Percentiles rank a stretch among this genome's conserved stretches.
These are phyloP conservation scores for Phortica magna DNA, from an alignment of 2,888 invertebrate genomes.

Conservation along the genomic window DNA sequence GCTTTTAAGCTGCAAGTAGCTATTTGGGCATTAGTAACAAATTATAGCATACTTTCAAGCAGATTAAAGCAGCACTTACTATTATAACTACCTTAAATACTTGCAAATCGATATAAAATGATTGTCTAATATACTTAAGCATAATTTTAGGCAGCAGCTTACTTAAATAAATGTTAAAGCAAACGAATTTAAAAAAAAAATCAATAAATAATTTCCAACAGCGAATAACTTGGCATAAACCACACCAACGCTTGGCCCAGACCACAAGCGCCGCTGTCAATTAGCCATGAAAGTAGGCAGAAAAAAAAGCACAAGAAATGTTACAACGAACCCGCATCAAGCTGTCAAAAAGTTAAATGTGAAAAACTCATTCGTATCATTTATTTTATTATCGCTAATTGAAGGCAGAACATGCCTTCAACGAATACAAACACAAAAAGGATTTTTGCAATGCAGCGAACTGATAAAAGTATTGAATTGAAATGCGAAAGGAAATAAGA, in stretches of 20 bases:
- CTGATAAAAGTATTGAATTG: slow-evolving; percentile 30
- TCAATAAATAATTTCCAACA: slow-evolving; percentile 8
- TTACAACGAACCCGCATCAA: slow-evolving; percentile 63
- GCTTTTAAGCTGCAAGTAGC: too few relatives aligned
- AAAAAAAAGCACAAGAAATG: not conserved
- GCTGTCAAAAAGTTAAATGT: slow-evolving; percentile 69
- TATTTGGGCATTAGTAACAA: too few relatives aligned
- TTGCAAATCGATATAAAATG: too few relatives aligned
- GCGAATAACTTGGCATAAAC: not conserved
- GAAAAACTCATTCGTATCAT: slow-evolving; percentile 65
- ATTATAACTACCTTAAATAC: too few relatives aligned
- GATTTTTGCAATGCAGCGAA: not conserved
- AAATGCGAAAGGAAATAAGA: not conserved
- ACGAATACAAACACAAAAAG: slow-evolving; percentile 17
- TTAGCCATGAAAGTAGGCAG: slow-evolving; percentile 23
- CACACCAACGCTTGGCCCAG: not conserved
- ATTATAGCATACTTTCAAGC: too few relatives aligned
- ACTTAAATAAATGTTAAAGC: not conserved
- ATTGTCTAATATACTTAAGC: too few relatives aligned
- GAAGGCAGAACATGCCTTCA: slow-evolving; percentile 45
- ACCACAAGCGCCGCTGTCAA: slow-evolving; percentile 25
- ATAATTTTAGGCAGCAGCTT: not conserved
- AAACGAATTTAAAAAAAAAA: not conserved
- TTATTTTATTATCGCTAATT: slow-evolving; percentile 66
- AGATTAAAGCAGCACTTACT: too few relatives aligned